phyloP scores from a whole-genome alignment of 2,113 vertebrate genomes.

The Trichomycterus rosablanca region DNA sequence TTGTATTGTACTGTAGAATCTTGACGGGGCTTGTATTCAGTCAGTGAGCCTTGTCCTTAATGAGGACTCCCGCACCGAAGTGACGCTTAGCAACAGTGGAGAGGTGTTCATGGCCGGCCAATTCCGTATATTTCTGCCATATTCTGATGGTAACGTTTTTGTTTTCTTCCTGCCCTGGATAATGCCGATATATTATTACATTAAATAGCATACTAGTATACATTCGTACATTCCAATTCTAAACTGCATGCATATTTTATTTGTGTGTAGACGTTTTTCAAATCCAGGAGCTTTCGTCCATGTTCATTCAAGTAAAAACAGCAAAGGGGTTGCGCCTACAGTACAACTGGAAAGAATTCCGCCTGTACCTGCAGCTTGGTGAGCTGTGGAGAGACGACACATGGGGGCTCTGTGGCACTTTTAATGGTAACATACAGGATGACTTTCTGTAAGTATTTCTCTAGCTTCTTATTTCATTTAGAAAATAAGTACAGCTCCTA shows the following conservation, averaged over 20 bases:
- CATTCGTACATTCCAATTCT: conserved; percentile 3
- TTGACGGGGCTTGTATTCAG: conserved; percentile 89
- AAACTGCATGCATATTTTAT: not conserved
- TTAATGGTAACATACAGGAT: conserved; percentile 93
- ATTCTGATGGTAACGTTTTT: conserved; percentile 78
- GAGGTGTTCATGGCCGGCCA: conserved; percentile 86
- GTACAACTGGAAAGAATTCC: conserved; percentile 82
- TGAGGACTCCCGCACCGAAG: conserved; percentile 85
- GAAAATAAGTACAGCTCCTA: not conserved
- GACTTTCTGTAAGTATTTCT: conserved; percentile 84
- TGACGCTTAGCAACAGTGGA: conserved; percentile 85
- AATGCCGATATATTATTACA: not conserved
- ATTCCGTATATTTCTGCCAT: conserved; percentile 88
- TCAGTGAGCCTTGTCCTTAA: conserved; percentile 83
- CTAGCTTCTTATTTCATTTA: not conserved
- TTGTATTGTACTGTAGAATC: conserved; percentile 69
- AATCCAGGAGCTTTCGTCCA: conserved; percentile 82
- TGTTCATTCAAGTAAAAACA: conserved; percentile 86
- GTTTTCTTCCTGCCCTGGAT: not conserved
- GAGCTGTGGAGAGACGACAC: conserved; percentile 85
- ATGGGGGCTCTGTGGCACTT: conserved; percentile 90
- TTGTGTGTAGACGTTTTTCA: conserved; percentile 77
- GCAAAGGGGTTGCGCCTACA: conserved; percentile 78
- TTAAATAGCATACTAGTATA: not conserved
- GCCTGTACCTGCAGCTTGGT: conserved; percentile 83